A percentile compares a stretch with the other conserved stretches of the same genome.
Conservation (phyloP, 2,113 vertebrate species). For the Dromiciops gliroides region DNA sequence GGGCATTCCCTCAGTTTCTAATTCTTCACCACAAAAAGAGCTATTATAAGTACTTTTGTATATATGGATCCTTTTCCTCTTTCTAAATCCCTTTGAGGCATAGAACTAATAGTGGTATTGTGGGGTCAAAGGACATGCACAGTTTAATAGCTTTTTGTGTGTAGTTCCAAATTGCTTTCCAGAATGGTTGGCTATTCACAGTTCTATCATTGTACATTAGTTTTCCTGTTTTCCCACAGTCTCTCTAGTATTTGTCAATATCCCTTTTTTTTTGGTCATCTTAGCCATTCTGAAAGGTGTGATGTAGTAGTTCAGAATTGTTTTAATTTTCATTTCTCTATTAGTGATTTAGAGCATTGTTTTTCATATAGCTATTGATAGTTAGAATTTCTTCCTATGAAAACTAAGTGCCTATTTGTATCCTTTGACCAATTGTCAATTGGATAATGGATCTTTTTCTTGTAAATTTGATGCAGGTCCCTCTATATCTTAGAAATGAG, state of each 20-base stretch:
- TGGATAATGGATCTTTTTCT: neutral
- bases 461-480: neutral
- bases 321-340: neutral
- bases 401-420: neutral
- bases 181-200: neutral
- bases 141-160: neutral
- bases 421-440: neutral
- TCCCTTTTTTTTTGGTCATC: neutral
- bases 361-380: neutral
- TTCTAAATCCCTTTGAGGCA: neutral
- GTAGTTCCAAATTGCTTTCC: neutral
- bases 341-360: neutral
- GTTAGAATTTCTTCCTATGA: neutral
- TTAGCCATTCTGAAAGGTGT: neutral
- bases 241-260: neutral
- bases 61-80: neutral
- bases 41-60: neutral
- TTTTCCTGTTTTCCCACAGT: neutral
- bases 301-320: neutral
- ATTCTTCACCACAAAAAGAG: neutral
- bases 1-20: neutral
- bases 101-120: neutral
- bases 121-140: neutral
- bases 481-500: neutral
- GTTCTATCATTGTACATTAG: neutral